phyloP scores from a whole-genome alignment of 2,113 vertebrate genomes.

The Herpailurus yagouaroundi region DNA sequence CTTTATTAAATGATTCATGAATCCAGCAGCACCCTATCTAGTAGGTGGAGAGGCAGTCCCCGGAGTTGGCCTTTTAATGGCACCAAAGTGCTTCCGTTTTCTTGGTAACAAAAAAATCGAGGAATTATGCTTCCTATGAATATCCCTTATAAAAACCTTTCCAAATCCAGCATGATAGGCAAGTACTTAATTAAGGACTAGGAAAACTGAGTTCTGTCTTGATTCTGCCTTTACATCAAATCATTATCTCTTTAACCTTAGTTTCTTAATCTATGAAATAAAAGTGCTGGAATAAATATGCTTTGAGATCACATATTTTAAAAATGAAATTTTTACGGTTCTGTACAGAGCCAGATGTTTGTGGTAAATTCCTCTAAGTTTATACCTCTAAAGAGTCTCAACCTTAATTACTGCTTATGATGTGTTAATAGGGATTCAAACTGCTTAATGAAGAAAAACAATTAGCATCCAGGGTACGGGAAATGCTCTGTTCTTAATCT shows the following conservation, averaged over 20 bases:
- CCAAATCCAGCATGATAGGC: background rate
- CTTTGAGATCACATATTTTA: background rate
- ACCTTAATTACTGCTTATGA: background rate
- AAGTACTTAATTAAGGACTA: background rate
- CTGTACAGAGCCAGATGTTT: background rate
- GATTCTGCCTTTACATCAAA: background rate
- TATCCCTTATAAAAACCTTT: background rate
- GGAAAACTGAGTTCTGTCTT: background rate
- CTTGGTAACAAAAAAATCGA: background rate
- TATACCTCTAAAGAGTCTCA: background rate
- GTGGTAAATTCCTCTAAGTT: background rate
- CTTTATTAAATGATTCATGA: background rate
- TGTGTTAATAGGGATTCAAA: background rate
- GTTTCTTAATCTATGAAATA: background rate
- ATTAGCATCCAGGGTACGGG: background rate
- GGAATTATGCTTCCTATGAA: background rate
- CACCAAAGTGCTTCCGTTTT: background rate
- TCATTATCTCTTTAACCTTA: background rate
- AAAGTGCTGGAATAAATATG: background rate
- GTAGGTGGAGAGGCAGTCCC: background rate
- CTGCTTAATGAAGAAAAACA: background rate
- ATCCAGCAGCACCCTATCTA: background rate
- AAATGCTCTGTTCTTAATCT: background rate
- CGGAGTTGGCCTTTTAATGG: background rate
- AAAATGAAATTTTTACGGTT: background rate